phyloP scores from a whole-genome alignment of 2,797 vertebrate species.

The Lacerta agilis region DNA sequence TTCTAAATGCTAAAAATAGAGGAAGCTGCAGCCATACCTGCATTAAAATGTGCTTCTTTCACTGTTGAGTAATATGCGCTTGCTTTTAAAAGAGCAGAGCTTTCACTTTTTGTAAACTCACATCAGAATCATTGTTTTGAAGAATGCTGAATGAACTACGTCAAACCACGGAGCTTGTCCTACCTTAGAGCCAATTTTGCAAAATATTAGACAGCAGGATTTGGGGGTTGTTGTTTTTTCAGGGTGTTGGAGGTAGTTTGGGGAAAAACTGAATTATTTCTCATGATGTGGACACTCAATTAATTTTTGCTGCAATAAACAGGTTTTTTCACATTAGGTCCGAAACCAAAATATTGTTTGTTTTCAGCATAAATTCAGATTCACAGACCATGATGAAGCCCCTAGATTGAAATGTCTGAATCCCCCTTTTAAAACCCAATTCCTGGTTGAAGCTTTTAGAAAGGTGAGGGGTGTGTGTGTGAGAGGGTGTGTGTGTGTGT shows the following conservation, averaged over 20 bases:
- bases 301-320: not conserved
- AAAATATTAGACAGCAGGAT: not conserved
- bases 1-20: conserved; percentile 43
- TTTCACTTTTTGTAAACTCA: not conserved
- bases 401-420: not conserved
- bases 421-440: not conserved
- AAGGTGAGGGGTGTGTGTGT: no score
- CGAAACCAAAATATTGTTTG: not conserved
- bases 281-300: not conserved
- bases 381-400: not conserved
- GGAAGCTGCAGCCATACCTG: conserved; percentile 34
- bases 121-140: not conserved
- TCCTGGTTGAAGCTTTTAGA: not conserved
- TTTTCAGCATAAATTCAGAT: not conserved
- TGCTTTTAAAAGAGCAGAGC: not conserved
- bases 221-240: not conserved
- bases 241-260: not conserved
- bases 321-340: no score
- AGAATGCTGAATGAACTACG: not conserved
- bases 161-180: not conserved
- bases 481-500: not conserved
- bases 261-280: not conserved
- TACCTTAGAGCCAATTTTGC: not conserved
- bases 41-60: conserved; percentile 49
- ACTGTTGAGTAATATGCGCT: not conserved